Percentiles rank a stretch among this genome's conserved stretches.
These are phyloP conservation scores for Zonitis immaculata DNA, from an alignment of 2,888 invertebrate genomes.

Conservation along the genomic window DNA sequence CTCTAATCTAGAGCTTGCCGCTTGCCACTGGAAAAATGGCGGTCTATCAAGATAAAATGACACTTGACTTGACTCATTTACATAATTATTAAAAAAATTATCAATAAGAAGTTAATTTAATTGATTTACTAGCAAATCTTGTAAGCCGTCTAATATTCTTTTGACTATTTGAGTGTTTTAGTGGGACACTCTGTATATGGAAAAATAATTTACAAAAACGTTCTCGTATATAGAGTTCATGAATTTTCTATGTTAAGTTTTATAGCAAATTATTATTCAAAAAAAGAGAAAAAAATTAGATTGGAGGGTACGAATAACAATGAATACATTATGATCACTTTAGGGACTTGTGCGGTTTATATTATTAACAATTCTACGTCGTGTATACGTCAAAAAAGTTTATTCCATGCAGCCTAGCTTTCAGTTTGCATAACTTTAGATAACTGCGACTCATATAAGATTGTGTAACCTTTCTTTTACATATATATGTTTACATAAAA, in stretches of 20 bases:
- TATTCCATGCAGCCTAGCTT: not conserved
- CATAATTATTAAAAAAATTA: too few relatives aligned
- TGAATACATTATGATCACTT: slow-evolving; percentile 26
- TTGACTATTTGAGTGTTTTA: too few relatives aligned
- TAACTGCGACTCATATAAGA: not conserved
- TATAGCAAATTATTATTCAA: slow-evolving; percentile 23
- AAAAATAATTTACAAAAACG: slow-evolving; percentile 14
- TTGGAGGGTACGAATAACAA: slow-evolving; percentile 20
- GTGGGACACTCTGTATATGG: slow-evolving; percentile 7
- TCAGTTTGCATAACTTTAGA: not conserved
- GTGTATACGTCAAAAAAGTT: slow-evolving; percentile 2
- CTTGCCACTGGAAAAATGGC: too few relatives aligned
- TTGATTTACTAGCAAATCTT: too few relatives aligned
- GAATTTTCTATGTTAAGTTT: slow-evolving; percentile 29
- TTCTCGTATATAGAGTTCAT: slow-evolving; percentile 23
- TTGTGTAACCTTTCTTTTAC: too few relatives aligned
- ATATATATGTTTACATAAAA: too few relatives aligned
- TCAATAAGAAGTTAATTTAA: too few relatives aligned
- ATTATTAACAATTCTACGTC: slow-evolving; percentile 2
- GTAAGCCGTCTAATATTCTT: too few relatives aligned
- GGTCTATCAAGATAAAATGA: too few relatives aligned
- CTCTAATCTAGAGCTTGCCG: too few relatives aligned
- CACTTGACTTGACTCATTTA: too few relatives aligned
- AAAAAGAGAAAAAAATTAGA: slow-evolving; percentile 20
- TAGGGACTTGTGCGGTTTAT: slow-evolving; percentile 7